Evolutionary conservation across 2,113 vertebrate species (phyloP).

Genomic region (cattle (Bos taurus)): DNA sequence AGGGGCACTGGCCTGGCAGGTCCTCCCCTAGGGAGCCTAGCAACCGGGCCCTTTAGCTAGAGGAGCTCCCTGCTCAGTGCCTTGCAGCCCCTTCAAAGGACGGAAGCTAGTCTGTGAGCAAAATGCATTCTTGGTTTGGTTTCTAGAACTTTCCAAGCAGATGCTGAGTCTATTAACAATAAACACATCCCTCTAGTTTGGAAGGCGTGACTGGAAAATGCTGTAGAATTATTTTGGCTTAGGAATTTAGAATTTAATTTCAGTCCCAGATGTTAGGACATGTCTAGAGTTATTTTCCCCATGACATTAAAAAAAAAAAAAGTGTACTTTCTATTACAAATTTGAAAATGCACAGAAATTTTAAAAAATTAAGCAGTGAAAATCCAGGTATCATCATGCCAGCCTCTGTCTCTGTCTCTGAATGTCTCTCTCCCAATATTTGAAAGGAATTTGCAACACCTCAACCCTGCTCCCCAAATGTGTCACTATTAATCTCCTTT

Average conservation of each 20-base stretch:
- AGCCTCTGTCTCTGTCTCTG: background rate
- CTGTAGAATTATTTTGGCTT: background rate
- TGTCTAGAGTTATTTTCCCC: background rate
- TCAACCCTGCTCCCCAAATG: background rate
- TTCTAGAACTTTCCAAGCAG: conserved; percentile 22
- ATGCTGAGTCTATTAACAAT: background rate
- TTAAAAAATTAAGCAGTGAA: background rate
- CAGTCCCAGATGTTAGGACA: background rate
- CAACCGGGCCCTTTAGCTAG: background rate
- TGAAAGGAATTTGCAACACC: background rate
- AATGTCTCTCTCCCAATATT: background rate
- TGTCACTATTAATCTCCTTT: background rate
- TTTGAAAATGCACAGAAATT: background rate
- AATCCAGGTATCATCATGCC: background rate
- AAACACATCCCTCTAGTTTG: background rate
- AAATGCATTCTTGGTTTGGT: background rate
- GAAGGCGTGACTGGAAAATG: background rate
- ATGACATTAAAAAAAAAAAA: background rate
- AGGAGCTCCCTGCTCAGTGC: background rate
- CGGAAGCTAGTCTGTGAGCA: background rate
- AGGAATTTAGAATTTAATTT: background rate
- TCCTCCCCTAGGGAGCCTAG: background rate
- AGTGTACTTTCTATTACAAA: background rate
- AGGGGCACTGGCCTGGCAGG: background rate
- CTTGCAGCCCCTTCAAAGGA: background rate